These are phyloP conservation scores for Eudyptes chrysolophus DNA, from an alignment of 2,113 vertebrate genomes.

Conservation along the genomic window DNA sequence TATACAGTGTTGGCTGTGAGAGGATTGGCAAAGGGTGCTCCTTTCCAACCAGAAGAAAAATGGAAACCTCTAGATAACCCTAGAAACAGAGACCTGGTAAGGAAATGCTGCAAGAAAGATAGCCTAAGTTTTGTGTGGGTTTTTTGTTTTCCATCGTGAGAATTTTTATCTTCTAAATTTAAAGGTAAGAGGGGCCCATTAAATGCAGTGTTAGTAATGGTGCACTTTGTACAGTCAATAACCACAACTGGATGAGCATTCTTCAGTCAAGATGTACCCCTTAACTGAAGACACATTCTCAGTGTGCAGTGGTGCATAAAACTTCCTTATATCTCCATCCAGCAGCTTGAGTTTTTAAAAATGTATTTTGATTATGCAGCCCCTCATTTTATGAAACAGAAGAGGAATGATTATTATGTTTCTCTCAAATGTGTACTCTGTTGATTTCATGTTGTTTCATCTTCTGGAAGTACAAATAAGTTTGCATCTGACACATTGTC, in stretches of 20 bases:
- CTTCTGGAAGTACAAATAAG: neutral
- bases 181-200: neutral
- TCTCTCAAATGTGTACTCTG: neutral
- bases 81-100: conserved; percentile 76
- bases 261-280: conserved; percentile 14
- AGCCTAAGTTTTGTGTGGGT: accelerated
- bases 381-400: neutral
- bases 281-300: neutral
- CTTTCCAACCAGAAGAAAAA: conserved; percentile 55
- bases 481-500: neutral
- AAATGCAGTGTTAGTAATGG: neutral
- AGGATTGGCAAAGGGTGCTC: conserved; percentile 4
- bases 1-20: neutral
- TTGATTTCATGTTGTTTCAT: neutral
- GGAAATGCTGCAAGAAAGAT: neutral
- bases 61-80: conserved; percentile 76
- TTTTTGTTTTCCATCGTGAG: neutral
- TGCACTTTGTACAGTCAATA: neutral
- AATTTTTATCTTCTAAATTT: neutral
- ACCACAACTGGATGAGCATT: neutral
- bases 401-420: neutral
- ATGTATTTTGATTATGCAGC: neutral
- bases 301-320: neutral
- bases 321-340: neutral
- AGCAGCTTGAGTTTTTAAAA: neutral